Percentiles rank a stretch among this genome's conserved stretches.
Evolutionary conservation across 2,888 invertebrate genomes (phyloP).

Genomic region (Tachina lurida): DNA sequence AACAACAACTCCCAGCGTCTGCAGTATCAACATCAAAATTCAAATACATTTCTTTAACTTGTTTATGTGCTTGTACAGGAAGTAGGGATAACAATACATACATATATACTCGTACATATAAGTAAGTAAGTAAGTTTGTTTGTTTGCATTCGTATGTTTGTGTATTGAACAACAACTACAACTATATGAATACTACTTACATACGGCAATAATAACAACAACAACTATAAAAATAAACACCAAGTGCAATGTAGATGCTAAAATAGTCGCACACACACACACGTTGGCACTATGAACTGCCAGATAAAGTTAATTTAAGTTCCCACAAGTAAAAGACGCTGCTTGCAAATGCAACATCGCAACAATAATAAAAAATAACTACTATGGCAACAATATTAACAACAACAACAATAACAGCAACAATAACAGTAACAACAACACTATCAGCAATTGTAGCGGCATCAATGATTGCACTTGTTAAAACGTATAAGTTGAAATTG

Average conservation of each 20-base stretch:
- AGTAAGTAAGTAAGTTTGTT: slow-evolving; percentile 12
- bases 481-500: slow-evolving; percentile 63
- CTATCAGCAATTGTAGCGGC: slow-evolving; percentile 57
- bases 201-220: slow-evolving; percentile 7
- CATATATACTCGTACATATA: neutral
- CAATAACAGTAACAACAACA: neutral
- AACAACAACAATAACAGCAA: slow-evolving; percentile 2
- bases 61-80: slow-evolving; percentile 5
- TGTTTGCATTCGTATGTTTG: too few species aligned
- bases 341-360: slow-evolving; percentile 30
- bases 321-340: slow-evolving; percentile 70
- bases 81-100: neutral
- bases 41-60: slow-evolving; percentile 32
- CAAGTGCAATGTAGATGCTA: slow-evolving; percentile 39
- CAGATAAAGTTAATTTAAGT: slow-evolving; percentile 71
- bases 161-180: slow-evolving; percentile 37
- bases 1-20: slow-evolving; percentile 11
- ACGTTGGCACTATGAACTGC: slow-evolving; percentile 42
- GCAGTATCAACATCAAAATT: slow-evolving; percentile 41
- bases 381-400: neutral
- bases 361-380: slow-evolving; percentile 42
- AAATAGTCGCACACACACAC: slow-evolving; percentile 46
- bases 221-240: slow-evolving; percentile 5
- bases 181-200: neutral
- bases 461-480: slow-evolving; percentile 67